Evolutionary conservation across 2,113 vertebrate genomes (phyloP), one percentile per base, ranked within the genome.

Genomic region (Pipra filicauda): DNA sequence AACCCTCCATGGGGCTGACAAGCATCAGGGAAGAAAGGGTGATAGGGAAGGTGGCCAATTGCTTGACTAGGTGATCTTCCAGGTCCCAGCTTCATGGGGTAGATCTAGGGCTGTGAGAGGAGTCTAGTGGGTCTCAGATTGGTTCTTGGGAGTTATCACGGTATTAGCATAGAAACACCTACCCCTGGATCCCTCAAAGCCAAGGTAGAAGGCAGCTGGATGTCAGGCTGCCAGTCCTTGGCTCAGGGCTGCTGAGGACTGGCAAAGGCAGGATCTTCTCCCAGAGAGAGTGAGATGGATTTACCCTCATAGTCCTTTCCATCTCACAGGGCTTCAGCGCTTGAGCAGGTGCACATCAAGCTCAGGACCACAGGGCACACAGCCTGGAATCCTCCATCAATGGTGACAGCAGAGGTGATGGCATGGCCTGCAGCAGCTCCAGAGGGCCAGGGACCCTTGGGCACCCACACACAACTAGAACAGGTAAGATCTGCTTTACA

Each of bases 221-320:
- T 39, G 31, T 62, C 69, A 55, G 61, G 35, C 30, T 78, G 23
- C 13, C 6, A 26, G 13, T 57, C 7, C 27, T 77, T 37, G 49
- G 41, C 1, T 3, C 35, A 27, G 15, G 10, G 21, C 24, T 76
- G 30, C 41, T 83, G 62, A 62, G n/a, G 18, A 57, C 18, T 43
- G 57, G 48, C 22, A 77, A 62, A 37, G 15, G 27, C 35, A 57
- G 65, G 26, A 10, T 64, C 22, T 57, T 57, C 41, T 77, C 31
- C 12, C 49, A 57, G 30, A 72, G 16, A 26, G 66, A 72, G 21
- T 9, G 24, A 41, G 27, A n/a, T 43, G 20, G 49, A 35, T 74
- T 55, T 70, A 26, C 9, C 41, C 27, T 66, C 1, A 0, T 0
- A 0, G 22, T 51, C 41, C 46, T 70, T 80, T 62, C 41, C 64